Percentiles rank a stretch among this genome's conserved stretches.
phyloP scores from a whole-genome alignment of 1,140 invertebrate species.

The Zaprionus capensis region DNA sequence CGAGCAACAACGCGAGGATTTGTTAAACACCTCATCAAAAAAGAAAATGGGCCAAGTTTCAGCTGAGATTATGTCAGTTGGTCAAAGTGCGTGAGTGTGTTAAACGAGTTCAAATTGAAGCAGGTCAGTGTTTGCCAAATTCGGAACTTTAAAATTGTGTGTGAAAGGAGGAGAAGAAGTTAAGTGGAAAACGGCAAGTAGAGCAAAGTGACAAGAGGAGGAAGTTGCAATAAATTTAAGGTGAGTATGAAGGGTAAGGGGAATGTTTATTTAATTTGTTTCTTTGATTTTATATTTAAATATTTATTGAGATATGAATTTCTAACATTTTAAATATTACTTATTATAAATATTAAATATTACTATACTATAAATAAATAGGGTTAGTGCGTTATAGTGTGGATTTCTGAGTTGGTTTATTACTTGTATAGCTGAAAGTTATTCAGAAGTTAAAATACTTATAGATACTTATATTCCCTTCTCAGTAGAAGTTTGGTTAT shows the following conservation, averaged over 20 bases:
- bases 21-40: constrained; percentile 30
- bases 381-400: no score
- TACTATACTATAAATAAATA: no score
- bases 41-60: constrained; percentile 66
- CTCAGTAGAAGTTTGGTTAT: no score
- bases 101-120: constrained; percentile 29
- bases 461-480: no score
- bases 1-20: constrained; percentile 55
- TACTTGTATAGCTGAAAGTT: no score
- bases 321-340: no score
- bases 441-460: no score
- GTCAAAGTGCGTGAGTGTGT: constrained; percentile 70
- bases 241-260: background rate
- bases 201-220: background rate
- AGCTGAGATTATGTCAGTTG: constrained; percentile 64
- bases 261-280: background rate
- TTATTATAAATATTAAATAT: no score
- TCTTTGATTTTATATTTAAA: no score
- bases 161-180: background rate
- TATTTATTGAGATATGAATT: no score
- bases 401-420: no score
- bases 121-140: constrained; percentile 57
- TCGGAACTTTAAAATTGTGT: background rate
- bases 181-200: background rate
- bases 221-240: background rate